Evolutionary conservation across 53 echinoderm and acorn worm genomes (phyloP), one percentile per base, ranked within the genome.

Genomic region (Zoroaster sp.): DNA sequence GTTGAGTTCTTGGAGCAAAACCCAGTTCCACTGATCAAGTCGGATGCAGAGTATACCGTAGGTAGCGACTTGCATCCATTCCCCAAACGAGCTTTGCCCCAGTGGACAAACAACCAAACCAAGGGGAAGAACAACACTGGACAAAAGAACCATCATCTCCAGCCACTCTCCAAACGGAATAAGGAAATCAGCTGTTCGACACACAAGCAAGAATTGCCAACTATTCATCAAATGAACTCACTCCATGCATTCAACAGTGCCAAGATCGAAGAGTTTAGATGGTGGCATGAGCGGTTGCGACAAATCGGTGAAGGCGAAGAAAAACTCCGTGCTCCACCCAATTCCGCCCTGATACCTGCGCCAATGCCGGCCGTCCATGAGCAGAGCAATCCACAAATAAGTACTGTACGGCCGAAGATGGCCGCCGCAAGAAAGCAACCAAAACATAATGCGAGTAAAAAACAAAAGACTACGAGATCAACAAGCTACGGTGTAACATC

Each of bases 251-350:
- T 82, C 43, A 66, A 82, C 45, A 30, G 42, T 11, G 69, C 82
- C 33, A 82, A 82, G 68, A 68, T 82, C n/a, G 85, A 85, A 46
- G 85, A 85, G 52, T 70, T 69, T 35, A 40, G 37, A n/a, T 71
- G 46, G 51, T 85, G 85, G 85, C 69, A 71, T 3, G 71, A 85
- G 51, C 69, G 35, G 43, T 70, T 85, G 71, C 45, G 71, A 3
- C 70, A 23, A 2, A 7, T 85, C 0, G n/a, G 41, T 23, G 72
- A 45, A 6, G n/a, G n/a, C n/a, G 85, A 85, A 0, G 71, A 69
- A 14, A 39, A 28, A n/a, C 53, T 44, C 47, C 47, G 35, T 33
- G 85, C 71, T 15, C 85, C 85, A n/a, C 85, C 85, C 2, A 85
- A 85, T 35, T 35, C 85, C 9, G 85, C 85, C 17, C 52, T 85